Evolutionary conservation across 2,797 vertebrate genomes (phyloP), one percentile per base, ranked within the genome.

Genomic region (Melanotaenia boesemani): DNA sequence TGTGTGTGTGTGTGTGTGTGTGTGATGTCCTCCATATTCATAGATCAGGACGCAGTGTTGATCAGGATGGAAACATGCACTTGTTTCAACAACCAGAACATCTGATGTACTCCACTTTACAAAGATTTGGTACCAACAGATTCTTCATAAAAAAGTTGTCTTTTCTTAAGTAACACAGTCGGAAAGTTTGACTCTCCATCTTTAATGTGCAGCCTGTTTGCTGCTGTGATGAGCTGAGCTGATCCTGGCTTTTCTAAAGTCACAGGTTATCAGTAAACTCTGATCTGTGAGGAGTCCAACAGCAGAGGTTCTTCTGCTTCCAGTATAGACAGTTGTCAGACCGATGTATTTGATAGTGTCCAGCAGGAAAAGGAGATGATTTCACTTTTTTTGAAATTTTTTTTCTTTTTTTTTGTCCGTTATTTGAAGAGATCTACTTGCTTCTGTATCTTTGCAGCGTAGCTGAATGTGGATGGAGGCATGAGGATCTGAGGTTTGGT

Each of bases 121-220:
- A 93, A 91, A 92, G 67, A 82, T 28, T 77, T 67, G 75, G 30
- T 69, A 67, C 62, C 63, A 67, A 77, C 83, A 82, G 65, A 81
- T 77, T 85, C 37, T 86, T 81, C 62, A 84, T 91, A 91, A 71
- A 94, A 93, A 94, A 91, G 79, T 82, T 5, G 68, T n/a, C 28
- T 54, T 50, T 82, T 84, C 72, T 30, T 57, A 52, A 73, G 81
- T 81, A 87, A 76, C 76, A 74, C 74, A 77, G 59, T 92, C 90
- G 83, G 93, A 91, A 90, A 78, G 82, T 75, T 67, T 61, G 34
- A 73, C 54, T 77, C 36, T 84, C 68, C 65, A 66, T 66, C 67
- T 30, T 30, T 30, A 30, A 30, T 74, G 65, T 82, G 83, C 77
- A 65, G 37, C 58, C 70, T 73, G 79, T 80, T 64, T 66, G 26